Conservation (phyloP, 2,888 invertebrate genomes). For the Ganaspis brasiliensis region DNA sequence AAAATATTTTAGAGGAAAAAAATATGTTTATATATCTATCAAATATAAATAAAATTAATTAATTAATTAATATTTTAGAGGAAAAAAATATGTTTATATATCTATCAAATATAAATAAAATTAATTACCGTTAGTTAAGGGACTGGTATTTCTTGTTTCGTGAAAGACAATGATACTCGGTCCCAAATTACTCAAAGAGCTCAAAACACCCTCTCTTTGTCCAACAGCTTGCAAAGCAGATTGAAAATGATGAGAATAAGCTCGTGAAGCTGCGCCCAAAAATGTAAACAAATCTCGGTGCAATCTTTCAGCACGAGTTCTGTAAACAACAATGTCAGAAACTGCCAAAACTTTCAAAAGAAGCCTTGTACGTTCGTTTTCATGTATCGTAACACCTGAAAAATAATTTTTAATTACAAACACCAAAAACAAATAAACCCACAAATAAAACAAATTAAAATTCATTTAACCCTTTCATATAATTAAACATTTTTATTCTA, state of each 20-base stretch:
- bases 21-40: no score
- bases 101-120: conserved; percentile 41
- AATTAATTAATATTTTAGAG: no score
- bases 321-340: conserved; percentile 90
- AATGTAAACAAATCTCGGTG: conserved; percentile 90
- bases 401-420: conserved; percentile 14
- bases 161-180: conserved; percentile 91
- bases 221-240: conserved; percentile 81
- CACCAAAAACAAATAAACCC: conserved; percentile 27
- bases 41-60: no score
- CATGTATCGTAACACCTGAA: conserved; percentile 81
- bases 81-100: no score
- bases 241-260: conserved; percentile 88
- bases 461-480: no score
- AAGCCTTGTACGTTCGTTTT: conserved; percentile 86
- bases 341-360: conserved; percentile 90
- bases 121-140: conserved; percentile 82
- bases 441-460: no score
- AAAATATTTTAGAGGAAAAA: no score
- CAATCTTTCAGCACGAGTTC: conserved; percentile 88
- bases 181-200: conserved; percentile 83
- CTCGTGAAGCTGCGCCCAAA: conserved; percentile 88
- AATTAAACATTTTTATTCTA: conserved; percentile 5
- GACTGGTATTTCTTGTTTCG: conserved; percentile 88
- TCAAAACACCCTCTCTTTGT: conserved; percentile 77